Evolutionary conservation across 2,797 vertebrate species (phyloP), one percentile per base, ranked within the genome.

Genomic region (Spinus olivaceus): DNA sequence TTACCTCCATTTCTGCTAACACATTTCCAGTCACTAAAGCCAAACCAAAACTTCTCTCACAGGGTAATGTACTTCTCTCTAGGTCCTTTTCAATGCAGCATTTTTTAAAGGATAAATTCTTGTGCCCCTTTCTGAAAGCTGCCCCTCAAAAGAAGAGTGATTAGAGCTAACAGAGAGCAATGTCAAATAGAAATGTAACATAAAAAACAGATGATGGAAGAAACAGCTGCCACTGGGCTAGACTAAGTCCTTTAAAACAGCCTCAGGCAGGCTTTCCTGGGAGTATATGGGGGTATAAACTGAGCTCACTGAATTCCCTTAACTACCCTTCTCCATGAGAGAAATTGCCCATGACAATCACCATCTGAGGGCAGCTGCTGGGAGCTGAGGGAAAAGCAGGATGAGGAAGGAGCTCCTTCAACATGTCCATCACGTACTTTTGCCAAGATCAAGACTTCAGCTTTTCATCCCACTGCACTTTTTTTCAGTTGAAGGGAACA

Each of bases 171-270:
- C 33, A 82, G 50, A 73, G 9, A 67, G 14, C 12, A 71, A 59
- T 37, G 66, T 77, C 73, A 72, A 77, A 47, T 39, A 79, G 37
- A 73, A 93, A 85, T 14, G 30, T 51, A 63, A 73, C 24, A 63
- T 35, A 59, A 80, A 90, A 92, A 76, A 9, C 24, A 81, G 46
- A 90, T 88, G 53, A 82, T 90, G 83, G 87, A 92, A 87, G 86
- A 91, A 95, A 87, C 79, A 94, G 64, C 71, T 92, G 74, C 73
- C 78, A 50, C 49, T 77, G 66, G 32, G 53, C 64, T 92, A 49
- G 37, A 72, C n/a, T 41, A 82, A 83, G 21, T 14, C 60, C 47
- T 86, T 50, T 30, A 70, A 57, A 90, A 70, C 0, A 1, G 44
- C 64, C 60, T 22, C 41, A 86, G 64, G 33, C 78, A 93, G 71